Evolutionary conservation across 2,888 invertebrate species (phyloP), one percentile per base, ranked within the genome.

Genomic region (Carabus problematicus): DNA sequence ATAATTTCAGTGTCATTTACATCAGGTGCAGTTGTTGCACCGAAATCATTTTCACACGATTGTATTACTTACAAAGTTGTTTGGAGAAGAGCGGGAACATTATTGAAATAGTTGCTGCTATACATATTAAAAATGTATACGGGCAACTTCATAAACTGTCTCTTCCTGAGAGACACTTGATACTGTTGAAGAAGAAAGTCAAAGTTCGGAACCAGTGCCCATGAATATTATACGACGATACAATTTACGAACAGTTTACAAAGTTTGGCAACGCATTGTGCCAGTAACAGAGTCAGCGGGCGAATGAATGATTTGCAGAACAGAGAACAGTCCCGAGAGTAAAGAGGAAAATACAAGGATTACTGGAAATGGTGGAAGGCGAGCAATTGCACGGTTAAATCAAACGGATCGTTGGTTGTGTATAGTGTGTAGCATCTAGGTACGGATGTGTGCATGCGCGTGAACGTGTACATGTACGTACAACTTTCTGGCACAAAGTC

Each of bases 141-240:
- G 29, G 29, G 6, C 29, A 29, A 29, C 29, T 29, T 29, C 29
- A 29, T 29, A 29, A 29, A 29, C 29, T 29, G 29, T 29, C 29
- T 29, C 6, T 29, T 29, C 2, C 29, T 3, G 3, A 6, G 29
- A 29, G 29, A 29, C 2, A 6, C 29, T n/a, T n/a, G 29, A 29
- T 29, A 29, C 29, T 29, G 29, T 29, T 29, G 29, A 29, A 29
- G 29, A 29, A 29, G 29, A 29, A 29, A 3, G 29, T 29, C 29
- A 29, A 29, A 29, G 29, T 29, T 29, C 47, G 11, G 7, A 16
- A 7, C 47, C 12, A 14, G 47, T 8, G 16, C 47, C 64, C 56
- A 64, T 64, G 64, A 64, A 64, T 64, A 64, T 64, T 64, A 56
- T 58, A 64, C 64, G 47, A 29, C 39, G 64, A 58, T 58, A 64